Evolutionary conservation across 1,140 invertebrate genomes (phyloP), one percentile per base, ranked within the genome.

Genomic region (Ganaspis sp.): DNA sequence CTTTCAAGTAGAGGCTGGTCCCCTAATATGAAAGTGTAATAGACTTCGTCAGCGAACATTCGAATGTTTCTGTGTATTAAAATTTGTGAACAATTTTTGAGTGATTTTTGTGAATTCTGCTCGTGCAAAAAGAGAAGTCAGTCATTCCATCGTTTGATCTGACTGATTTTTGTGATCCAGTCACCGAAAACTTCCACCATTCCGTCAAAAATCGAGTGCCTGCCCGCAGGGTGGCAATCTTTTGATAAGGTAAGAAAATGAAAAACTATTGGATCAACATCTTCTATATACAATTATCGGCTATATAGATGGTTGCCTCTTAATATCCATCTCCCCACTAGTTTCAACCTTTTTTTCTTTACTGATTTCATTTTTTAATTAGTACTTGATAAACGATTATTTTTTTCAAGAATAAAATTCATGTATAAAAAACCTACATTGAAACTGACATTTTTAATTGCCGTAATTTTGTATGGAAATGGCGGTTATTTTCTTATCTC

Each of bases 111-210:
- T 78, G 75, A 71, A 84, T 64, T 29, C 78, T 88, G 88, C 85
- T 86, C 82, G n/a, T 75, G 71, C 69, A 74, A 84, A 74, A 79
- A 86, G 83, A 78, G 70, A 82, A 83, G 53, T 21, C 69, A 72
- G 54, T 73, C 71, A 70, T 64, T 45, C 81, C 84, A 54, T 70
- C 82, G 78, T 81, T 69, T 79, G 79, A 84, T 90, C 84, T 91
- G 90, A 91, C 90, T 91, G 86, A 91, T 91, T 92, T 92, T 91
- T 91, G 89, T 82, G 89, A 90, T 88, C 83, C 85, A 85, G 90
- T 91, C 84, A 86, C 84, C 86, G 87, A 89, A 92, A 91, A 86
- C 91, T 87, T 90, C 85, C 91, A 91, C 85, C 91, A 92, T 92
- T 92, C 90, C 90, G 90, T 86, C 90, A 87, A 88, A 88, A 91